A percentile compares a stretch with the other conserved stretches of the same genome.
These are phyloP conservation scores for Pygocentrus nattereri DNA, from an alignment of 2,797 vertebrate genomes.

Conservation along the genomic window DNA sequence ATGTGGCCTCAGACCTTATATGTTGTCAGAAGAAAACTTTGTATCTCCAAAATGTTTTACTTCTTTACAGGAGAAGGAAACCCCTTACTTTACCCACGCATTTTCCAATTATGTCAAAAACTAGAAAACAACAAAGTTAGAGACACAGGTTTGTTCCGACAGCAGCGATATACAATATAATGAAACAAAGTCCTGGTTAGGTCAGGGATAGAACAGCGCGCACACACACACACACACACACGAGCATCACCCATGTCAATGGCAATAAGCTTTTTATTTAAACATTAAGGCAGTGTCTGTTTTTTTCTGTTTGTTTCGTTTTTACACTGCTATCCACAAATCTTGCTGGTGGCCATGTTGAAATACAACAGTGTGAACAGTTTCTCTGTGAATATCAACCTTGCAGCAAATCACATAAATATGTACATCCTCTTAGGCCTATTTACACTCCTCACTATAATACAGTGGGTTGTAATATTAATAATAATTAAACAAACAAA, in stretches of 20 bases:
- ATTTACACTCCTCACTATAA: conserved; percentile 85
- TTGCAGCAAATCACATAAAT: conserved; percentile 86
- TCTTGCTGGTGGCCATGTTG: conserved; percentile 81
- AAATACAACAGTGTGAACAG: conserved; percentile 85
- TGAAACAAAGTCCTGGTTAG: too few species aligned
- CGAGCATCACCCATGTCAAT: conserved; percentile 62
- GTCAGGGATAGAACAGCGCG: not conserved
- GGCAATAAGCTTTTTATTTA: conserved; percentile 88
- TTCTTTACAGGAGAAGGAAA: too few species aligned
- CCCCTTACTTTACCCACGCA: too few species aligned
- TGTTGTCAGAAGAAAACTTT: too few species aligned
- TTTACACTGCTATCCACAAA: conserved; percentile 86
- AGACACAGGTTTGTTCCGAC: too few species aligned
- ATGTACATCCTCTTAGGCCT: conserved; percentile 87
- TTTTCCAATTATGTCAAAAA: too few species aligned
- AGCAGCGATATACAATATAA: too few species aligned
- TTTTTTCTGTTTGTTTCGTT: conserved; percentile 64
- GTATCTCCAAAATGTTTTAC: too few species aligned
- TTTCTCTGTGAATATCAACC: conserved; percentile 77
- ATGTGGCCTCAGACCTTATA: too few species aligned
- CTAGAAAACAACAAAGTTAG: too few species aligned
- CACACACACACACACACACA: not conserved
- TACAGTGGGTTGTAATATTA: conserved; percentile 79
- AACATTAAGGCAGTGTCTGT: conserved; percentile 85
- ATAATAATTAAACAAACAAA: conserved; percentile 59